Base-by-base conservation (phyloP, 92 coral and sea anemone species). In the Phenganax stokvisi region DNA sequence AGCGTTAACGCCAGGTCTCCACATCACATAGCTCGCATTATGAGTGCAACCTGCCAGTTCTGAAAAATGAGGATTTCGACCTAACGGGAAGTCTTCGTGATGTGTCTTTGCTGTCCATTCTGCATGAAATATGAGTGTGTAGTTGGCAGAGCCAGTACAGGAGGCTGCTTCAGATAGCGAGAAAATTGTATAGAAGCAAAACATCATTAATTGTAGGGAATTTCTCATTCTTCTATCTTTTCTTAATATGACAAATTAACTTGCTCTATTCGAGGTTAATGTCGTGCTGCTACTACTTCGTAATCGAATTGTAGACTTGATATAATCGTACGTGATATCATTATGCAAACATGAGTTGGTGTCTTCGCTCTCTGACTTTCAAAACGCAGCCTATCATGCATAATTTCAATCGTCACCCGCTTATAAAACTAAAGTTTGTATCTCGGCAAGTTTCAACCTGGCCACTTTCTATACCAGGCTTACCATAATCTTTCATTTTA, bases 61-160 rank as follows among this genome's bases (percentile, higher is more conserved):
- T 61, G 67, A 61, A 7, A 61, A 61, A 28, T 61, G 67, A 7
- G 67, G 67, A 15, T 7, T 61, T 7, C 25, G 12, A 7, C 28
- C 17, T 15, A 27, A 61, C 67, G 67, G 67, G 28, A 61, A 61
- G 67, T 61, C 67, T 61, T 61, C 67, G 25, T 1, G 67, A 61
- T 61, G 67, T 61, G 67, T 17, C 67, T 61, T 9, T 61, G 67
- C 67, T 61, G 67, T 61, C 67, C 67, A 61, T 61, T 61, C 67
- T 13, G 67, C 67, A 4, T 61, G 12, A 61, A 61, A 61, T 61
- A 27, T 61, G 27, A 61, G 67, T 27, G 12, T 61, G 67, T 61
- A 61, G 6, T 61, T 61, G 67, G 28, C 67, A 4, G 67, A 61
- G 67, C 67, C 67, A 13, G 67, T 7, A 17, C 67, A 61, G 17